Evolutionary conservation across 2,113 vertebrate genomes (phyloP).

Genomic region (Hypomesus transpacificus): DNA sequence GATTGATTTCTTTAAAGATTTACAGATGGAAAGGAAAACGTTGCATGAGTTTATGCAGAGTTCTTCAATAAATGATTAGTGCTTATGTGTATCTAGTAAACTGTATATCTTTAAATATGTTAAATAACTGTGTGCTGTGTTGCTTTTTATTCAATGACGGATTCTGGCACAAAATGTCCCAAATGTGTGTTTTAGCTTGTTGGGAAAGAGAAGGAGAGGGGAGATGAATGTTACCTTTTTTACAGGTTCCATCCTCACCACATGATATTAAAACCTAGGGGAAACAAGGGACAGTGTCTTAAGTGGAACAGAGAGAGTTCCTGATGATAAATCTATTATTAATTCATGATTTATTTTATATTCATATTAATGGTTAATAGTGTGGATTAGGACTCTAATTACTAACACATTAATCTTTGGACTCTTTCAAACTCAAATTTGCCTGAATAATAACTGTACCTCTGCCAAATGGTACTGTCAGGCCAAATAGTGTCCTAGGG

Average conservation of each 20-base stretch:
- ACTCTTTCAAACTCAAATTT: too few species aligned
- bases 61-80: too few species aligned
- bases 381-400: too few species aligned
- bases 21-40: too few species aligned
- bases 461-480: too few species aligned
- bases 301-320: slow-evolving; percentile 13
- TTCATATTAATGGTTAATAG: not conserved
- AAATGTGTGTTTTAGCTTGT: not conserved
- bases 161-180: slow-evolving; percentile 24
- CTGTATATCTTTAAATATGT: too few species aligned
- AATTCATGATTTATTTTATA: slow-evolving; percentile 19
- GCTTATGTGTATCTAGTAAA: too few species aligned
- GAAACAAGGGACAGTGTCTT: slow-evolving; percentile 28
- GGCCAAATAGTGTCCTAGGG: too few species aligned
- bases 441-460: too few species aligned
- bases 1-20: not conserved
- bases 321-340: slow-evolving; percentile 39
- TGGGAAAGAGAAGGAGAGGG: slow-evolving; percentile 23
- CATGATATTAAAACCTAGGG: slow-evolving; percentile 3
- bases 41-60: too few species aligned
- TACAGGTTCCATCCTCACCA: slow-evolving; percentile 22
- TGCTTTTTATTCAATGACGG: not conserved
- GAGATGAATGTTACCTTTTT: slow-evolving; percentile 11
- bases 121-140: too few species aligned
- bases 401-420: too few species aligned